Evolutionary conservation across 2,113 vertebrate genomes (phyloP).

Genomic region (Pithys albifrons): DNA sequence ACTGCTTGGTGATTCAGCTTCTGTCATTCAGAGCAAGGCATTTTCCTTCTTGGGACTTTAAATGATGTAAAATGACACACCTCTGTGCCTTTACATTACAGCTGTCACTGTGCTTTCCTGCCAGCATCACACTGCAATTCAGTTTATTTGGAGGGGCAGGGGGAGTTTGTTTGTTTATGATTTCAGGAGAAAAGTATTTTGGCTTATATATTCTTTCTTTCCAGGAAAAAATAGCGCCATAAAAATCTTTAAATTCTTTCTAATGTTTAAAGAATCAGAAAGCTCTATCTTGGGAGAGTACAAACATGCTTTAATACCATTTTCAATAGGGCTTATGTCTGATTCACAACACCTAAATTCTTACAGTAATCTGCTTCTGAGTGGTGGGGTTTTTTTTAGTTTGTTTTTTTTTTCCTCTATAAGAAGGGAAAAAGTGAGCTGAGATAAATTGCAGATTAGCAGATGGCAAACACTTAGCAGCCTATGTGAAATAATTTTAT

Average conservation of each 20-base stretch:
- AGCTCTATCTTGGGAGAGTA: neutral
- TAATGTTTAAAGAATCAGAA: neutral
- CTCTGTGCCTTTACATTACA: neutral
- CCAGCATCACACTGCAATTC: neutral
- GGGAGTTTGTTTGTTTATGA: conserved; percentile 8
- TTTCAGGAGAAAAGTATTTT: conserved; percentile 31
- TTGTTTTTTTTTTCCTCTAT: neutral
- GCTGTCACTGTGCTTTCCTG: neutral
- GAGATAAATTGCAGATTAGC: conserved; percentile 10
- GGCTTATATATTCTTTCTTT: neutral
- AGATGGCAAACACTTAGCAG: conserved; percentile 41
- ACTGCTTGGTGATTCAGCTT: neutral
- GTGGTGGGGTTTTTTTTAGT: neutral
- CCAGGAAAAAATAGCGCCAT: neutral
- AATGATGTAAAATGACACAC: neutral
- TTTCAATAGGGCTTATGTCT: neutral
- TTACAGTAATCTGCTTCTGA: neutral
- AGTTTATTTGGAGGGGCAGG: neutral
- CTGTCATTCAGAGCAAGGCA: neutral
- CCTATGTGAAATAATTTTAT: neutral
- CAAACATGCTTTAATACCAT: neutral
- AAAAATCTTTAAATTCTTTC: neutral
- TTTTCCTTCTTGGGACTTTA: neutral
- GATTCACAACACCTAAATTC: neutral
- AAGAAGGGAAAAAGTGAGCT: conserved; percentile 11